phyloP scores from a whole-genome alignment of 2,888 invertebrate genomes.

The Yponomeuta cagnagella region DNA sequence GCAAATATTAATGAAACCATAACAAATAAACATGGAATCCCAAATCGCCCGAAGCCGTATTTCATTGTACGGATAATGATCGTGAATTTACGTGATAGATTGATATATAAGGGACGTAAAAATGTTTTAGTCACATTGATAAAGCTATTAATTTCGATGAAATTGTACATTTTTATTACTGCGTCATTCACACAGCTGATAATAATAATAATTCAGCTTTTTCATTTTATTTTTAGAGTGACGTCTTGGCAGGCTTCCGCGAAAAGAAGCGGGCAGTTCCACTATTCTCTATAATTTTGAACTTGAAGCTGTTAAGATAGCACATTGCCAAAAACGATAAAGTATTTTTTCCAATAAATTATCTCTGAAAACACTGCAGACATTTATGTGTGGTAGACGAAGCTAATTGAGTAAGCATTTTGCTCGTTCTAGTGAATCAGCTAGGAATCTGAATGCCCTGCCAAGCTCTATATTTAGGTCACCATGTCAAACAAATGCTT shows the following conservation, averaged over 20 bases:
- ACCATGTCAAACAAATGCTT: conserved; percentile 16
- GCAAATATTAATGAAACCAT: conserved; percentile 21
- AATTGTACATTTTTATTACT: background rate
- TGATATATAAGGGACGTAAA: background rate
- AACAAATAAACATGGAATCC: conserved; percentile 10
- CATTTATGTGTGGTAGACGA: background rate
- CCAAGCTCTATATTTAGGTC: conserved; percentile 16
- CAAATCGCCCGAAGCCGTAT: background rate
- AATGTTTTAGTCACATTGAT: background rate
- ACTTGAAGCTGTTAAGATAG: conserved; percentile 18
- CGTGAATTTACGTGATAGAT: background rate
- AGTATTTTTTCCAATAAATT: background rate
- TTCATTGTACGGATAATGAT: conserved; percentile 2
- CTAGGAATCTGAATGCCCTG: conserved; percentile 2
- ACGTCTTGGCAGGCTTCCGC: conserved; percentile 23
- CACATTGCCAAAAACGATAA: conserved; percentile 6
- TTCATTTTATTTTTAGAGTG: background rate
- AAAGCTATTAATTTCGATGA: too few species aligned
- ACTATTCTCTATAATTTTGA: conserved; percentile 18
- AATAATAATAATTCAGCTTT: conserved; percentile 20
- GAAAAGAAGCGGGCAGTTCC: conserved; percentile 21
- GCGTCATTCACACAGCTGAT: conserved; percentile 1
- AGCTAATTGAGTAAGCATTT: background rate
- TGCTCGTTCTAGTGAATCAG: background rate
- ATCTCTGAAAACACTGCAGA: background rate